phyloP scores from a whole-genome alignment of 2,888 invertebrate species.

The Rhagonycha lutea region DNA sequence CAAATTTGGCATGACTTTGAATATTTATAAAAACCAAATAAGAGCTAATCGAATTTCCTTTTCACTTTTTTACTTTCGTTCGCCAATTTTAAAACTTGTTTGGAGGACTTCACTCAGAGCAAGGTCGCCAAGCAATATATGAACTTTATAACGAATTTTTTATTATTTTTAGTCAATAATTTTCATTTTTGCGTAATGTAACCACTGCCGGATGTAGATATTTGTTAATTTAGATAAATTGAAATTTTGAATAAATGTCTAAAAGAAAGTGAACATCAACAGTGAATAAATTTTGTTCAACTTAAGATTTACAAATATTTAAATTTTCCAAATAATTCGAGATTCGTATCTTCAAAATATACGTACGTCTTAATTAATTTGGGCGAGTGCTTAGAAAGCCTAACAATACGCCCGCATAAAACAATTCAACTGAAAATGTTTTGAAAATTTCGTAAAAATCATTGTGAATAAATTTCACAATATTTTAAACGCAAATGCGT shows the following conservation, averaged over 20 bases:
- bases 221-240: background rate
- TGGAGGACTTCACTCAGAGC: background rate
- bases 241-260: background rate
- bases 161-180: background rate
- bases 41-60: background rate
- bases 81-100: background rate
- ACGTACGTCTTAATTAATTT: background rate
- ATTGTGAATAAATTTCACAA: background rate
- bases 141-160: background rate
- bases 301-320: background rate
- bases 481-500: background rate
- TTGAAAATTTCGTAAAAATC: background rate
- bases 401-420: background rate
- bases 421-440: background rate
- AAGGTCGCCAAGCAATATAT: background rate
- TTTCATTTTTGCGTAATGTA: background rate
- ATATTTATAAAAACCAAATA: background rate
- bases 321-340: background rate
- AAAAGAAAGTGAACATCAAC: background rate
- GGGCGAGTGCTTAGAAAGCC: background rate
- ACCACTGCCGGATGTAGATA: background rate
- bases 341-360: background rate
- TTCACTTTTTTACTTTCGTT: background rate
- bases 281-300: background rate
- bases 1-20: background rate